Conservation (phyloP, 2,113 vertebrate genomes). For the Callocephalon fimbriatum region DNA sequence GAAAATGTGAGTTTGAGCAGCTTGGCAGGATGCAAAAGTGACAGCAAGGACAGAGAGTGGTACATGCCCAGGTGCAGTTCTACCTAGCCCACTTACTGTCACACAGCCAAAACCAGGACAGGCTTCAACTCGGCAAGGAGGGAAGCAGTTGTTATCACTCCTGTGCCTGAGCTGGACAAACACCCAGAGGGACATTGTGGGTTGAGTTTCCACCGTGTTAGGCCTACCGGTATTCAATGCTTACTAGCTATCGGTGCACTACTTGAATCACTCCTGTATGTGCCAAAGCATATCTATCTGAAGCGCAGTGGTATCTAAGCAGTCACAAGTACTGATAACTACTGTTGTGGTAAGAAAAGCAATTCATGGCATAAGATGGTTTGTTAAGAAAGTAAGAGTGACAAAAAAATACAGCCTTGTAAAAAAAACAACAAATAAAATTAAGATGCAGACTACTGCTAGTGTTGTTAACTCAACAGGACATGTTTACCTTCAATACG, state of each 20-base stretch:
- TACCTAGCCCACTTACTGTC: background rate
- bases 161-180: background rate
- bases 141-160: background rate
- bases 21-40: background rate
- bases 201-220: background rate
- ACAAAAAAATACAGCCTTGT: background rate
- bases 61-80: background rate
- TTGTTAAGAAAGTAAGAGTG: background rate
- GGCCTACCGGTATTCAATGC: background rate
- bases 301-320: background rate
- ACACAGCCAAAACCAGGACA: background rate
- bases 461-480: background rate
- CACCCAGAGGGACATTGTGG: fast-evolving
- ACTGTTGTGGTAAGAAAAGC: background rate
- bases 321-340: background rate
- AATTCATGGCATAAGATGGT: background rate
- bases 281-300: background rate
- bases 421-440: background rate
- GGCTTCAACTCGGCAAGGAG: background rate
- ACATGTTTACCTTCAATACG: background rate
- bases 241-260: background rate
- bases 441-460: background rate
- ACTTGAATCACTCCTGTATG: background rate
- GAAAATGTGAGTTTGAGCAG: background rate
- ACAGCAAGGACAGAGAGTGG: background rate